phyloP scores from a whole-genome alignment of 23 tunicate genomes.

The Ciona savignyi region DNA sequence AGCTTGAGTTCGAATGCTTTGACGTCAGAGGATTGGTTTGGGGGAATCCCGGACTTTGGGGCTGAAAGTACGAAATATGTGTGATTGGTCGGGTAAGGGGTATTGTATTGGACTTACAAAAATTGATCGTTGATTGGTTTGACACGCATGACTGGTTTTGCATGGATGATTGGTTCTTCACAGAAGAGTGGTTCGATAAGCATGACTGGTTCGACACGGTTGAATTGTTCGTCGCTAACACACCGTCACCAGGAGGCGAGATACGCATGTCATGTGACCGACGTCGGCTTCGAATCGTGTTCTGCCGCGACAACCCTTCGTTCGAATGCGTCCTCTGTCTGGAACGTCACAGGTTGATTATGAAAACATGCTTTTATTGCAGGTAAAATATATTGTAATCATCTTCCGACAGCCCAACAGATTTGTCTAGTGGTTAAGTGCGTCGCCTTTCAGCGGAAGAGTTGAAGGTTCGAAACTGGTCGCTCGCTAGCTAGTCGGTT shows the following conservation, averaged over 20 bases:
- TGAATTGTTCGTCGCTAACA: background rate
- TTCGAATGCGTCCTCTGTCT: conserved; percentile 61
- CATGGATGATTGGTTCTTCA: too few relatives aligned
- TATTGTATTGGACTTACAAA: too few relatives aligned
- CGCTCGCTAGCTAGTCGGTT: too few relatives aligned
- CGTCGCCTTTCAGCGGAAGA: too few relatives aligned
- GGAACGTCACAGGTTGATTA: background rate
- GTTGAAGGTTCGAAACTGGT: background rate
- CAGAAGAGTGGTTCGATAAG: too few relatives aligned
- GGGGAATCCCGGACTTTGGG: background rate
- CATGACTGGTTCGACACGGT: background rate
- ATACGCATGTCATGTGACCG: conserved; percentile 30
- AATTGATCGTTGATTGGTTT: too few relatives aligned
- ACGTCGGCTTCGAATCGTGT: conserved; percentile 35
- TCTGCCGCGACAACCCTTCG: conserved; percentile 17
- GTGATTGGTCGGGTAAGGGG: too few relatives aligned
- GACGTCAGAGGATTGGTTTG: background rate
- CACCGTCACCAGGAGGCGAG: background rate
- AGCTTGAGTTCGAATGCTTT: background rate
- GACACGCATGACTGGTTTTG: background rate
- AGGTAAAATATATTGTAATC: too few relatives aligned
- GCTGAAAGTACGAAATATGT: too few relatives aligned
- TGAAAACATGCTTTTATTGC: too few relatives aligned
- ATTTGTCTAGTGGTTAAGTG: too few relatives aligned
- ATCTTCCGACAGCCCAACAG: too few relatives aligned